These are phyloP conservation scores for Drosophila melanosoma DNA, from an alignment of 2,888 invertebrate genomes.

Conservation along the genomic window DNA sequence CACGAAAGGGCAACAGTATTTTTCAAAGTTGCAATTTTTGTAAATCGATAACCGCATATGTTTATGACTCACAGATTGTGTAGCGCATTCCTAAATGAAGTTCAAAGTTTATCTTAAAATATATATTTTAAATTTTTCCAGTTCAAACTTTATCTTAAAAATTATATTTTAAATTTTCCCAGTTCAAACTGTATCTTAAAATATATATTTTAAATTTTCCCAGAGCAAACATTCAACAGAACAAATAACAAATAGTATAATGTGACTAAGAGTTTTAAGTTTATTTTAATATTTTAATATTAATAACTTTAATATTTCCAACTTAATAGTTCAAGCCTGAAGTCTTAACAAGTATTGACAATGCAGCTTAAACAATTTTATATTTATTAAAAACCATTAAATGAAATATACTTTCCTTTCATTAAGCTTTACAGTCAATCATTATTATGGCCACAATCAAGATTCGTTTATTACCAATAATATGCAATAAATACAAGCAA, in stretches of 20 bases:
- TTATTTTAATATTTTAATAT: conserved; percentile 1
- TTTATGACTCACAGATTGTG: not conserved
- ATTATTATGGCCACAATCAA: conserved; percentile 7
- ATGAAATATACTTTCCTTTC: not conserved
- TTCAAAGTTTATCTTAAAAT: not conserved
- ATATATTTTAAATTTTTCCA: not conserved
- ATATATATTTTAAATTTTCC: not conserved
- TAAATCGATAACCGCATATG: not conserved
- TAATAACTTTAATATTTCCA: not conserved
- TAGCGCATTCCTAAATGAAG: not conserved
- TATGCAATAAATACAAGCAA: conserved; percentile 32
- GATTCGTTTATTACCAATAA: conserved; percentile 25
- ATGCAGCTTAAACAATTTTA: not conserved
- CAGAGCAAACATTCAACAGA: not conserved
- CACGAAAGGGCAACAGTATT: conserved; percentile 1
- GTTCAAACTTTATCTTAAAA: not conserved
- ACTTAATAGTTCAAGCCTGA: not conserved
- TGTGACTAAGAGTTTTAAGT: no score
- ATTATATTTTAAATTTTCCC: not conserved
- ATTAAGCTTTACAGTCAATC: not conserved
- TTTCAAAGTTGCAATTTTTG: not conserved
- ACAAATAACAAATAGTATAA: not conserved
- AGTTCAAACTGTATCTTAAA: no score
- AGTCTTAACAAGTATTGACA: not conserved
- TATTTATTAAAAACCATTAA: not conserved